phyloP scores from a whole-genome alignment of 2,113 vertebrate species.

The Poeciliopsis retropinna region DNA sequence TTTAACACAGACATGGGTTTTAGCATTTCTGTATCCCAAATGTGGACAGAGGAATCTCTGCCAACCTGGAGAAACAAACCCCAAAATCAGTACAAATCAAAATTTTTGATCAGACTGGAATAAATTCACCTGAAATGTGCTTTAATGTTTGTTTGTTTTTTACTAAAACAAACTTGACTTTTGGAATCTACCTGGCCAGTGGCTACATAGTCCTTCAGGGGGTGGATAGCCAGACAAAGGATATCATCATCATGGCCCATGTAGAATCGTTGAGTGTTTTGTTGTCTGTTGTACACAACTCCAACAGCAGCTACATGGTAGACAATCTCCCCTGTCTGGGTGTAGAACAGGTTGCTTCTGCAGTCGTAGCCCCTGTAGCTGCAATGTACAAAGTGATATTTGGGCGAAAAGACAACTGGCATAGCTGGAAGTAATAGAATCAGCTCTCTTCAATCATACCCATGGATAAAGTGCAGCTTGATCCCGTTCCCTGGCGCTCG shows the following conservation, averaged over 20 bases:
- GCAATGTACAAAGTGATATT: background rate
- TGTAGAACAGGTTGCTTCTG: conserved; percentile 97
- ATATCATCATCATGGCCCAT: conserved; percentile 96
- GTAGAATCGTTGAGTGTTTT: conserved; percentile 97
- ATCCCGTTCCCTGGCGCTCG: conserved; percentile 88
- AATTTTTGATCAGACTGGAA: background rate
- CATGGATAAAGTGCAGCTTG: conserved; percentile 96
- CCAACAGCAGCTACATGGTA: conserved; percentile 97
- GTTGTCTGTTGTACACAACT: conserved; percentile 96
- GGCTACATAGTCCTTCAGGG: conserved; percentile 95
- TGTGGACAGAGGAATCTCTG: conserved; percentile 92
- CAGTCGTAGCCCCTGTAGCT: conserved; percentile 98
- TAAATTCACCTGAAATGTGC: background rate
- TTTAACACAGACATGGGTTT: conserved; percentile 94
- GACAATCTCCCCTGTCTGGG: conserved; percentile 96
- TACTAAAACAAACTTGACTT: conserved; percentile 1
- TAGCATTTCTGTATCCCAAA: conserved; percentile 96
- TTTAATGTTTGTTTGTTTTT: background rate
- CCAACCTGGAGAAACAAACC: conserved; percentile 85
- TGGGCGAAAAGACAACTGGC: background rate
- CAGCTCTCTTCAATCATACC: conserved; percentile 73
- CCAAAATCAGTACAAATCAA: background rate
- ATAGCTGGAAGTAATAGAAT: background rate
- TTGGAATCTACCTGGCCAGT: conserved; percentile 90
- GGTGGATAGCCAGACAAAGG: conserved; percentile 95